Evolutionary conservation across 2,888 invertebrate genomes (phyloP).

Genomic region (Cryptophagus acutangulus): DNA sequence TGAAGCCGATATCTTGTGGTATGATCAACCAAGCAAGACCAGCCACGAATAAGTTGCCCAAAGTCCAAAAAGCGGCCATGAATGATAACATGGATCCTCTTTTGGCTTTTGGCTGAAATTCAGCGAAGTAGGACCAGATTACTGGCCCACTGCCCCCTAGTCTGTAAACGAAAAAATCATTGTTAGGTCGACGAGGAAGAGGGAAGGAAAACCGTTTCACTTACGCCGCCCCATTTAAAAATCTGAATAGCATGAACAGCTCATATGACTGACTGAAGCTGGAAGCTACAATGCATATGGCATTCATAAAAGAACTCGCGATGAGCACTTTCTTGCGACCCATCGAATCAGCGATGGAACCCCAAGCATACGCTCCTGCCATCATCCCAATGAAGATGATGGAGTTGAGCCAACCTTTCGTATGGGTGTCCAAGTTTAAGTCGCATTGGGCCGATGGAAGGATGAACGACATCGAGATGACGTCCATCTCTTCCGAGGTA

Average conservation of each 20-base stretch:
- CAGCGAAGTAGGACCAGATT: conserved; percentile 92
- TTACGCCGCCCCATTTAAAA: conserved; percentile 92
- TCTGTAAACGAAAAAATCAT: conserved; percentile 49
- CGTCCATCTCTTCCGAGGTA: conserved; percentile 94
- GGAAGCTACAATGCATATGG: conserved; percentile 82
- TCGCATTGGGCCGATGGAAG: conserved; percentile 91
- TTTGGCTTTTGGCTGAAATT: conserved; percentile 87
- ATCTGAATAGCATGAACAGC: conserved; percentile 84
- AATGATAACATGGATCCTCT: conserved; percentile 89
- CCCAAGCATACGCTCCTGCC: conserved; percentile 91
- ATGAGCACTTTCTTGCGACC: conserved; percentile 85
- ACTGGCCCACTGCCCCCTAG: conserved; percentile 87
- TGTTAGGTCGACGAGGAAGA: too few species aligned
- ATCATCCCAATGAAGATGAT: conserved; percentile 75
- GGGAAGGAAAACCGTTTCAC: conserved; percentile 51
- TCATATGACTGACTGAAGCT: conserved; percentile 85
- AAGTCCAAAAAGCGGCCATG: conserved; percentile 94
- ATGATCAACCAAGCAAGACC: conserved; percentile 75
- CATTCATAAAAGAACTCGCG: conserved; percentile 86
- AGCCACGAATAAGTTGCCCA: conserved; percentile 88
- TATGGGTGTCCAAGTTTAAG: conserved; percentile 75
- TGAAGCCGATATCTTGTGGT: conserved; percentile 68
- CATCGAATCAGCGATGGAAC: conserved; percentile 81
- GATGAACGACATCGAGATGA: conserved; percentile 92
- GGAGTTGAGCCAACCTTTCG: conserved; percentile 72